Conservation (phyloP, 2,888 invertebrate genomes). For the Cheilosia scutellata region DNA sequence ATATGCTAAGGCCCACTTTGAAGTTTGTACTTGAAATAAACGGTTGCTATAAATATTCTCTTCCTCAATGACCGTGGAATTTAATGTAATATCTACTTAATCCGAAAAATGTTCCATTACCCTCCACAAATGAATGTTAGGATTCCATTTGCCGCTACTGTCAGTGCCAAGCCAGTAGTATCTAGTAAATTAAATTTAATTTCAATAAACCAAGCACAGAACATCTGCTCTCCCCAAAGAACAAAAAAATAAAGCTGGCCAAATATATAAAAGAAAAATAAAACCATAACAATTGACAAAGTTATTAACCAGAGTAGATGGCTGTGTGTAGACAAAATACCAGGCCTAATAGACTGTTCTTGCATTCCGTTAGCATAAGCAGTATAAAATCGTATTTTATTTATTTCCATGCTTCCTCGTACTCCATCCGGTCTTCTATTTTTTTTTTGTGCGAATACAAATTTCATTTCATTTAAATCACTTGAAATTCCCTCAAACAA, state of each 20-base stretch:
- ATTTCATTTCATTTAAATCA: constrained; percentile 65
- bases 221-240: constrained; percentile 39
- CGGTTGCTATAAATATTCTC: too few relatives aligned
- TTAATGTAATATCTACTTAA: background rate
- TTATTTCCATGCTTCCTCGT: constrained; percentile 37
- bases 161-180: background rate
- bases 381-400: constrained; percentile 48
- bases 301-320: constrained; percentile 16
- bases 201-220: constrained; percentile 52
- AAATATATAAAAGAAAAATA: constrained; percentile 6
- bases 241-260: background rate
- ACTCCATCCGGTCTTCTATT: background rate
- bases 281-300: constrained; percentile 1
- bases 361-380: constrained; percentile 64
- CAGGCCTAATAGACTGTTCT: constrained; percentile 27
- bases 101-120: background rate
- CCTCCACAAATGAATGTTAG: background rate
- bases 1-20: too few relatives aligned
- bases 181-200: constrained; percentile 63
- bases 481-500: constrained; percentile 44
- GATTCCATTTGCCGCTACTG: background rate
- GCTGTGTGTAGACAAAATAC: constrained; percentile 3
- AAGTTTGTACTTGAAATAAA: too few relatives aligned
- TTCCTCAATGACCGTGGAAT: background rate
- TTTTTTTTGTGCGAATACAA: constrained; percentile 7